phyloP scores from a whole-genome alignment of 2,113 vertebrate genomes.

The Athene cunicularia region DNA sequence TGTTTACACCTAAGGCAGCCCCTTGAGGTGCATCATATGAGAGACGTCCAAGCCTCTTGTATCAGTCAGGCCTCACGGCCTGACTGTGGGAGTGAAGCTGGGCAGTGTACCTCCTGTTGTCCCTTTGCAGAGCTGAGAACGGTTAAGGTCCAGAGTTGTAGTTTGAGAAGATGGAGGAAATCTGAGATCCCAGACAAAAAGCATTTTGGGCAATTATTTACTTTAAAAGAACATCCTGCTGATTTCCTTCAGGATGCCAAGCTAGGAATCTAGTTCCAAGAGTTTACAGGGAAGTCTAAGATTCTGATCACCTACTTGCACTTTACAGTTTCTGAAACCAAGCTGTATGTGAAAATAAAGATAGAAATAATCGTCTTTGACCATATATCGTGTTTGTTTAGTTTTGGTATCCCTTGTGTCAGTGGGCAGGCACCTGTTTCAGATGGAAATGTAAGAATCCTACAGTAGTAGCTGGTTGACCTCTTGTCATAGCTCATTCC shows the following conservation, averaged over 20 bases:
- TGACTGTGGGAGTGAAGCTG: background rate
- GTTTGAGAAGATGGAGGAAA: background rate
- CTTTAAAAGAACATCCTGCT: background rate
- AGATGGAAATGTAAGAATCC: background rate
- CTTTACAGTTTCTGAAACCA: background rate
- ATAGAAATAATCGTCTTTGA: background rate
- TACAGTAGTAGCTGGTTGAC: background rate
- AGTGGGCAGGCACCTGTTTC: background rate
- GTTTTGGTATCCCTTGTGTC: background rate
- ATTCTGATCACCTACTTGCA: background rate
- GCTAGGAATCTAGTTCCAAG: background rate
- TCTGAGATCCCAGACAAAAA: background rate
- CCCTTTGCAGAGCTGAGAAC: background rate
- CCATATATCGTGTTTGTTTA: background rate
- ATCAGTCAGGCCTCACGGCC: background rate
- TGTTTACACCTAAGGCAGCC: background rate
- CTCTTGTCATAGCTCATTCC: background rate
- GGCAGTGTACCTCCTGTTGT: background rate
- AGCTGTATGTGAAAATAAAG: background rate
- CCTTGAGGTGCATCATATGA: background rate
- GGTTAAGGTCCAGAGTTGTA: background rate
- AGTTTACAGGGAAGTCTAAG: background rate
- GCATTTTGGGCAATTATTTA: background rate
- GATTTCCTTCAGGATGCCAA: background rate
- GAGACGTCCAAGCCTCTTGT: background rate